Evolutionary conservation across 2,113 vertebrate genomes (phyloP).

Genomic region (Myotis yumanensis): DNA sequence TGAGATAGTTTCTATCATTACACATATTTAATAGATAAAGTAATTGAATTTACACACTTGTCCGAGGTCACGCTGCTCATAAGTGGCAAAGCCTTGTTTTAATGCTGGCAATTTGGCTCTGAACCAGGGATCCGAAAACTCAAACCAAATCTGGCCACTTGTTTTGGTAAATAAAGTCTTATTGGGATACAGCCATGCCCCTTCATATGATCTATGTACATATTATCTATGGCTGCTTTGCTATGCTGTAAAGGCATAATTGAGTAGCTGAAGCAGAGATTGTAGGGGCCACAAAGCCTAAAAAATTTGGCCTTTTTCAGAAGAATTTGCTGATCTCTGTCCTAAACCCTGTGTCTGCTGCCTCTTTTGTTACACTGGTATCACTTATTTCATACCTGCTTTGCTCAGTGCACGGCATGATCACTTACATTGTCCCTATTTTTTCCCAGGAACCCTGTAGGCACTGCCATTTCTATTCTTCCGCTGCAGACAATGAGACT

Average conservation of each 20-base stretch:
- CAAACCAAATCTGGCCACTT: not conserved
- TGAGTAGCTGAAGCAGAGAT: not conserved
- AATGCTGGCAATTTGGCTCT: not conserved
- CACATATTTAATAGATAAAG: not conserved
- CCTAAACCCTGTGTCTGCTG: not conserved
- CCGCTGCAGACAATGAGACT: not conserved
- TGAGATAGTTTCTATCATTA: not conserved
- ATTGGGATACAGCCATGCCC: not conserved
- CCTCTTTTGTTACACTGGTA: not conserved
- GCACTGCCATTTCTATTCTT: not conserved
- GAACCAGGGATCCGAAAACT: not conserved
- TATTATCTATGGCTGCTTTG: not conserved
- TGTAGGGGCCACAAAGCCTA: not conserved
- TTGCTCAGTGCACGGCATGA: not conserved
- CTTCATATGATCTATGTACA: not conserved
- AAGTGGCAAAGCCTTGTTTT: not conserved
- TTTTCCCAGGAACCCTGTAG: not conserved
- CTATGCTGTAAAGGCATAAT: not conserved
- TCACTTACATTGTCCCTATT: not conserved
- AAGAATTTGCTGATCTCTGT: not conserved
- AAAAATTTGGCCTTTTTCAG: not conserved
- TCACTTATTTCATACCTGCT: not conserved
- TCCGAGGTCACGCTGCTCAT: not conserved
- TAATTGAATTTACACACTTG: not conserved
- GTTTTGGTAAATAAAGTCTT: conserved; percentile 15